Base-by-base conservation (phyloP, 1,140 invertebrate species). In the Leptinotarsa undecemlineata region DNA sequence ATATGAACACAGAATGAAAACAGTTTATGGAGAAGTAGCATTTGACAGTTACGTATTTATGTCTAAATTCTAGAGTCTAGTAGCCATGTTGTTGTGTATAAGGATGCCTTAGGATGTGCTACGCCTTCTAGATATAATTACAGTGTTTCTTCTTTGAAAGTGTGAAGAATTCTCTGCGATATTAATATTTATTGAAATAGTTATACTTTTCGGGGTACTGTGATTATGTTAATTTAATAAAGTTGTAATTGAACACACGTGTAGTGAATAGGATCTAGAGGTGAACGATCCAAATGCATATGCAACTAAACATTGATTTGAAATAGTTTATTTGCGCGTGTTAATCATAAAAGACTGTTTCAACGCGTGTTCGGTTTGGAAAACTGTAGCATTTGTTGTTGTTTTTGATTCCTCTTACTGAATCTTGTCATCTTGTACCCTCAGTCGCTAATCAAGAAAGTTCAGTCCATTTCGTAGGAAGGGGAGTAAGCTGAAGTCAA, bases 201-300 rank as follows among this genome's bases (percentile, higher is more conserved):
- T 57, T 17, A 57, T 57, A 57, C 6, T 57, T 57, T 57, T 57
- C 26, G 60, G 26, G 26, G 19, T 47, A 48, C 17, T 42, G 26
- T 21, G 51, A 1, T 71, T 26, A 61, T 8, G 14, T 57, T 71
- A 23, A 68, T 42, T n/a, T 47, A 21, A 19, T 48, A 26, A 33
- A 33, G 14, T 42, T 61, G 71, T 64, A 26, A 64, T 64, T 72
- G 33, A 72, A 64, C 71, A 72, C 71, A 72, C 71, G 71, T 72
- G 71, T 57, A 72, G 71, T 64, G 33, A 61, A 63, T 61, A 72
- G n/a, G n/a, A 72, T 21, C 23, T 33, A 64, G 47, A 72, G 71
- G 71, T 72, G 71, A 72, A 72, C 66, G 71, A 63, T 72, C 71
- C 62, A 64, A 72, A 64, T 72, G 63, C 71, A 72, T 72, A 42